These are phyloP conservation scores for Paguma larvata DNA, from an alignment of 2,797 vertebrate species.

Conservation along the genomic window DNA sequence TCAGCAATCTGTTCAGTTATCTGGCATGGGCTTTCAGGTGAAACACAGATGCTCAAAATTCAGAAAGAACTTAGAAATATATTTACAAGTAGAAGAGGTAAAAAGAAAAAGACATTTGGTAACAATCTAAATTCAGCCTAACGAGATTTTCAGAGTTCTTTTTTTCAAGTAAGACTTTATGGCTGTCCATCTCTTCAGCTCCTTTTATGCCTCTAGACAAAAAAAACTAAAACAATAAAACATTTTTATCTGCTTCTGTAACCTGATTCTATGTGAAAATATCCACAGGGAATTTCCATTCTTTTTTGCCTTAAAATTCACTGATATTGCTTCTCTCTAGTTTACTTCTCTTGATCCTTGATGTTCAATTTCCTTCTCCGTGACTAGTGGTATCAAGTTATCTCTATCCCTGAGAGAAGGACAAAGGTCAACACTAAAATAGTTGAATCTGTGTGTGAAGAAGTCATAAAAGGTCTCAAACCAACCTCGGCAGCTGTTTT, in stretches of 20 bases:
- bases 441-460: conserved; percentile 9
- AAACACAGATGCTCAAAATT: conserved; percentile 64
- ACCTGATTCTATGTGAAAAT: conserved; percentile 67
- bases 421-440: conserved; percentile 58
- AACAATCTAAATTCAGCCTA: conserved; percentile 47
- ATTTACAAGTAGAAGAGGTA: conserved; percentile 43
- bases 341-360: conserved; percentile 67
- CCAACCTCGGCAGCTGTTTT: conserved; percentile 58
- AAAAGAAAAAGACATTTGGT: conserved; percentile 1
- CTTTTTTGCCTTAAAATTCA: conserved; percentile 71
- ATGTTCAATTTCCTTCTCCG: conserved; percentile 60
- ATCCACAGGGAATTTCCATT: conserved; percentile 62
- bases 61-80: conserved; percentile 25
- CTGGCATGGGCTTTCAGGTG: conserved; percentile 38
- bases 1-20: neutral
- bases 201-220: conserved; percentile 66
- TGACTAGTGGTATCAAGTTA: conserved; percentile 42
- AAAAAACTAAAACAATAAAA: conserved; percentile 75
- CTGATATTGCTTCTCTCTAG: conserved; percentile 33
- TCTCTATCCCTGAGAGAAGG: conserved; percentile 52
- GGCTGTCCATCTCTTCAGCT: conserved; percentile 42
- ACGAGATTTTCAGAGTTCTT: conserved; percentile 49
- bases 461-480: conserved; percentile 67
- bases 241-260: conserved; percentile 78
- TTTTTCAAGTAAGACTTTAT: conserved; percentile 59